These are phyloP conservation scores for Dryomyza anilis DNA, from an alignment of 2,888 invertebrate genomes.

Conservation along the genomic window DNA sequence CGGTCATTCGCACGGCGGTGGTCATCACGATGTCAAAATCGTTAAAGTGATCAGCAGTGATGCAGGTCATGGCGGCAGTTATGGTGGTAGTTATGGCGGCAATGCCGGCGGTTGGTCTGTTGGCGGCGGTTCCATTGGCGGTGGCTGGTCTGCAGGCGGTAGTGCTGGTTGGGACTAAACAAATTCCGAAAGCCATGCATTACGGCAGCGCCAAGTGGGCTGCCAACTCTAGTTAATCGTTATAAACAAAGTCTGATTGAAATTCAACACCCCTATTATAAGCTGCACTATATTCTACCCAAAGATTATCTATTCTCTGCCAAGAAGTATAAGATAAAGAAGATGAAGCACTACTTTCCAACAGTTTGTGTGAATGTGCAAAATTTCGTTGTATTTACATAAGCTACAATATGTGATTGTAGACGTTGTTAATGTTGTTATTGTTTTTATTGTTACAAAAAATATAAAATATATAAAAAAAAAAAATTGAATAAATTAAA, in stretches of 20 bases:
- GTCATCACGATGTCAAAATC: conserved; percentile 22
- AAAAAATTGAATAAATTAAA: not conserved
- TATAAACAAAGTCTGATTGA: not conserved
- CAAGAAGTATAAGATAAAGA: too few relatives aligned
- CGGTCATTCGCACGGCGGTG: conserved; percentile 29
- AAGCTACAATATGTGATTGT: conserved; percentile 21
- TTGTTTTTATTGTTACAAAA: conserved; percentile 36
- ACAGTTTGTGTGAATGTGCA: not conserved
- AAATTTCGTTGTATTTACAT: conserved; percentile 8
- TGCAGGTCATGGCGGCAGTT: conserved; percentile 13
- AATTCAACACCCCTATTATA: not conserved
- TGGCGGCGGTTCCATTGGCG: not conserved
- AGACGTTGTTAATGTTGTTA: conserved; percentile 40
- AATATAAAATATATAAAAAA: not conserved
- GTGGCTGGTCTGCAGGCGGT: not conserved
- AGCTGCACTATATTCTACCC: too few relatives aligned
- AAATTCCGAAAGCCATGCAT: not conserved
- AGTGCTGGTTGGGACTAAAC: conserved; percentile 8
- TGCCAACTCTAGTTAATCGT: not conserved
- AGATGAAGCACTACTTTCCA: not conserved
- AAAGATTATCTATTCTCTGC: too few relatives aligned
- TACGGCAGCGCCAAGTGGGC: not conserved
- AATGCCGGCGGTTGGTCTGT: conserved; percentile 10
- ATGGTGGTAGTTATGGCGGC: conserved; percentile 1
- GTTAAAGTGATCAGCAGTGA: conserved; percentile 31